Evolutionary conservation across 2,113 vertebrate genomes (phyloP).

Genomic region (Calidris pugnax): DNA sequence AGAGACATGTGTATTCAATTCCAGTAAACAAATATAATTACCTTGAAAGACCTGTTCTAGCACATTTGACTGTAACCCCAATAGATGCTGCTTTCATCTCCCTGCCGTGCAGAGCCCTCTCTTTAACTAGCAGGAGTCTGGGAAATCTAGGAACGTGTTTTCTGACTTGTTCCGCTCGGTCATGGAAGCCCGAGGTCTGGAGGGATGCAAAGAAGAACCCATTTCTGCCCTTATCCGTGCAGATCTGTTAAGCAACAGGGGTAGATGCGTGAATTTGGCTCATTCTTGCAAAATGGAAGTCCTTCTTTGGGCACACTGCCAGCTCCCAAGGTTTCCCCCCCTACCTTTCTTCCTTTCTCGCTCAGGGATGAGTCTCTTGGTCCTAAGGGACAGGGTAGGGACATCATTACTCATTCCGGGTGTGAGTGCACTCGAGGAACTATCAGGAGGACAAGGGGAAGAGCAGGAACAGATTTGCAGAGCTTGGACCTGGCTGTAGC

Average conservation of each 20-base stretch:
- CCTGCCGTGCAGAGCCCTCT: background rate
- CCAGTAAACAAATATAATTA: constrained; percentile 33
- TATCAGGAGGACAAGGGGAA: background rate
- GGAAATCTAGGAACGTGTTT: background rate
- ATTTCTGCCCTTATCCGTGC: background rate
- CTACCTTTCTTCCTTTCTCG: background rate
- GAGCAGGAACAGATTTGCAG: background rate
- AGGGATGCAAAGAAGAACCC: background rate
- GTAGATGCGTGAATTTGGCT: background rate
- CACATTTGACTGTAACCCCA: background rate
- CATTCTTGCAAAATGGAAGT: background rate
- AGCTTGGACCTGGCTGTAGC: background rate
- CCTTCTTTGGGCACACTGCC: background rate
- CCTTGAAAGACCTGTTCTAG: constrained; percentile 61
- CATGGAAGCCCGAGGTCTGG: background rate
- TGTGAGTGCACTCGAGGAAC: background rate
- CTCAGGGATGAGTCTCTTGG: background rate
- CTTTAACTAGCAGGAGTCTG: background rate
- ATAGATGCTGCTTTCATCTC: background rate
- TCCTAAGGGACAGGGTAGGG: background rate
- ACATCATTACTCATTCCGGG: accelerated
- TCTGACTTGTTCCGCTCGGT: background rate
- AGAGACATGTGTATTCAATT: background rate
- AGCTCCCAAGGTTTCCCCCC: background rate
- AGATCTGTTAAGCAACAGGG: background rate